Evolutionary conservation across 2,888 invertebrate species (phyloP), one percentile per base, ranked within the genome.

Genomic region (Platerodrilus igneus): DNA sequence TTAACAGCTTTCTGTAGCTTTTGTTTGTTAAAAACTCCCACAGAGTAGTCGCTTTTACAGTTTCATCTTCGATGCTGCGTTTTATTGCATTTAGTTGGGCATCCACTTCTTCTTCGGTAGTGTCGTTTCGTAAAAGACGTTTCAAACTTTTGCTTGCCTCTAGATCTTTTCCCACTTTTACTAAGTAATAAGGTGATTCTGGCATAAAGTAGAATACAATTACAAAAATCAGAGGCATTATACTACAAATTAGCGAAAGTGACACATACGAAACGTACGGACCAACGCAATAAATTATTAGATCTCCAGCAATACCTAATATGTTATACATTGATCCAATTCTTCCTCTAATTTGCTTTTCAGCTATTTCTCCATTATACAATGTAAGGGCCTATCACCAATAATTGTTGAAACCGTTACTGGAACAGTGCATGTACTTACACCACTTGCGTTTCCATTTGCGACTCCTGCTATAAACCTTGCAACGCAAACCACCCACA

Each of bases 381-480:
- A 68, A 67, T 2, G 68, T 64, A 5, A 64, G 62, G 0, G 62
- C 58, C 11, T 67, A 62, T 46, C n/a, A n/a, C n/a, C n/a, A 66
- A 68, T 2, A 58, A 15, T 29, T 28, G 9, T 20, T 35, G 7
- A n/a, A 17, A n/a, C 9, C 6, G 7, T 17, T 27, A 27, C 17
- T 17, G 21, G 18, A 19, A 15, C 15, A 7, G 16, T 28, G 16
- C 8, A 9, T n/a, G n/a, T n/a, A 31, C 23, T 47, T 41, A 53
- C 55, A 18, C 47, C 37, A 26, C 37, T 44, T 4, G 50, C 48
- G 1, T 86, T 82, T 15, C 87, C 86, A 17, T 79, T 79, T 9
- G 81, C 78, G 6, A 83, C 56, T 17, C 86, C 88, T 3, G 77
- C 77, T 18, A 86, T 68, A 27, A 83, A 75, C 36, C 82, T 68